Conservation (phyloP, 2,797 vertebrate species). For the Neosalanx taihuensis region DNA sequence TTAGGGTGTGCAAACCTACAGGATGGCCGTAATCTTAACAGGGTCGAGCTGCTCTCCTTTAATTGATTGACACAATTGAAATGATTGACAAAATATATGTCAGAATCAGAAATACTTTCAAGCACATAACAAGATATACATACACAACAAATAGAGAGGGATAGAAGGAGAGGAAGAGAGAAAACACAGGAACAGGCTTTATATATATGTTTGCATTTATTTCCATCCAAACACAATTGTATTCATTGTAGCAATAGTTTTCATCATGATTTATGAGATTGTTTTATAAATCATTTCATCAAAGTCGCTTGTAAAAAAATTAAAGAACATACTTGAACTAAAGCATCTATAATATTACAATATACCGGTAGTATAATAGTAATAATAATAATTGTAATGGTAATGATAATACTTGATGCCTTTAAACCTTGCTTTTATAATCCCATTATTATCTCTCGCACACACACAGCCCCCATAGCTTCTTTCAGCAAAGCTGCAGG, state of each 20-base stretch:
- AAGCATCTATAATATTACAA: conserved; percentile 87
- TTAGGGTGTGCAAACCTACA: too few relatives aligned
- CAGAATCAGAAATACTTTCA: neutral
- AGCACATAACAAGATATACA: conserved; percentile 27
- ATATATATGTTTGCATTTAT: conserved; percentile 80
- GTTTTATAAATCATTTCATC: conserved; percentile 89
- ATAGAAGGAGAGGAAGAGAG: neutral
- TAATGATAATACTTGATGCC: conserved; percentile 82
- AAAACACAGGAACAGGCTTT: conserved; percentile 58
- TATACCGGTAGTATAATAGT: conserved; percentile 85
- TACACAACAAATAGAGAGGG: neutral
- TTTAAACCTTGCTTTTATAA: conserved; percentile 73
- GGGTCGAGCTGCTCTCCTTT: neutral
- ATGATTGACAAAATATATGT: conserved; percentile 24
- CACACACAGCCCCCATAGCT: conserved; percentile 63
- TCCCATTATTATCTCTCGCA: conserved; percentile 63
- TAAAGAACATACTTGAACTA: conserved; percentile 85
- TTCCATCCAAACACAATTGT: conserved; percentile 83
- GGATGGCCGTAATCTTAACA: too few relatives aligned
- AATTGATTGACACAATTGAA: conserved; percentile 12
- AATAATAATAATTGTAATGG: conserved; percentile 80
- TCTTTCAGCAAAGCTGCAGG: conserved; percentile 74
- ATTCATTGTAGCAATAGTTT: conserved; percentile 82
- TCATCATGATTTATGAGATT: conserved; percentile 81
- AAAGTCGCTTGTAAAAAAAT: conserved; percentile 88